Percentiles rank a stretch among this genome's conserved stretches.
These are phyloP conservation scores for Hirtodrosophila alboralis DNA, from an alignment of 2,888 invertebrate genomes.

Conservation along the genomic window DNA sequence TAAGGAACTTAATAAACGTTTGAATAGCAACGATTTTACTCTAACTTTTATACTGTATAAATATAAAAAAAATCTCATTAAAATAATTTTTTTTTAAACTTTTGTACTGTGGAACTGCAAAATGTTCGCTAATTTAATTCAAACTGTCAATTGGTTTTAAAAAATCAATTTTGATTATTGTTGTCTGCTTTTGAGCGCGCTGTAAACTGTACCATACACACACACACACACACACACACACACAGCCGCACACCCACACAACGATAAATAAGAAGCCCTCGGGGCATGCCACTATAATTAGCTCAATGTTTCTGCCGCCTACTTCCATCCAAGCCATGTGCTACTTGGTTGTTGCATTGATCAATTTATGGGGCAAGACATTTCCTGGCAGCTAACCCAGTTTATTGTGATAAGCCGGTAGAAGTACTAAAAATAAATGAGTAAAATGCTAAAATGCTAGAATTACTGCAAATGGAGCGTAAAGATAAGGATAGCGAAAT, in stretches of 20 bases:
- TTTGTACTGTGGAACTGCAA: not conserved
- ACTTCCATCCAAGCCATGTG: too few species aligned
- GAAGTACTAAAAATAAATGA: conserved; percentile 36
- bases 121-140: conserved; percentile 1
- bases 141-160: conserved; percentile 15
- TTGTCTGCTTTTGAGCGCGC: conserved; percentile 58
- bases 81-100: too few species aligned
- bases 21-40: too few species aligned
- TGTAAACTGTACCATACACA: not conserved
- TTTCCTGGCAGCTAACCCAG: conserved; percentile 50
- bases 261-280: conserved; percentile 46
- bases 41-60: too few species aligned
- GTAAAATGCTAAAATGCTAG: conserved; percentile 27
- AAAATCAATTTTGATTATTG: conserved; percentile 66
- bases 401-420: conserved; percentile 40
- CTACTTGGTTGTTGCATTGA: conserved; percentile 52
- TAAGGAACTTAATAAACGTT: too few species aligned
- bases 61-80: too few species aligned
- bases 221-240: conserved; percentile 16
- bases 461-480: conserved; percentile 48
- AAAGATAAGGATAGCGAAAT: conserved; percentile 47
- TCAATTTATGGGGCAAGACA: conserved; percentile 61
- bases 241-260: too few species aligned
- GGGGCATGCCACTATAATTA: conserved; percentile 71
- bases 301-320: conserved; percentile 37